A percentile compares a stretch with the other conserved stretches of the same genome.
Conservation (phyloP, 2,797 vertebrate species). For the Dermochelys coriacea region DNA sequence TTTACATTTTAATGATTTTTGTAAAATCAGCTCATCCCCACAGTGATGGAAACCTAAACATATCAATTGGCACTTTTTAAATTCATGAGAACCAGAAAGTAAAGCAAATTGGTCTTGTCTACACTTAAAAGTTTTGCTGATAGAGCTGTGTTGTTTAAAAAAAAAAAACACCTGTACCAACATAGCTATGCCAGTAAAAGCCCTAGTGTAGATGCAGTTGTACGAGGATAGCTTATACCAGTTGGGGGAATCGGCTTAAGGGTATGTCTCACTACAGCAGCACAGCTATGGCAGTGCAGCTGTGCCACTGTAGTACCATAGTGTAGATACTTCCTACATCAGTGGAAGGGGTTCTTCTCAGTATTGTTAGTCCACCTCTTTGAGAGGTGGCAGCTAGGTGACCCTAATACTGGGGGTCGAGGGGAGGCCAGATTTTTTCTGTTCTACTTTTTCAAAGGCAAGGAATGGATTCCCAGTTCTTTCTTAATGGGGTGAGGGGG, state of each 20-base stretch:
- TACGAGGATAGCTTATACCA: neutral
- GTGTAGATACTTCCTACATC: neutral
- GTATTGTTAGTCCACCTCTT: neutral
- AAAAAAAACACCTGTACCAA: neutral
- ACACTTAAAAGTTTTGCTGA: neutral
- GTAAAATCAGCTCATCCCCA: neutral
- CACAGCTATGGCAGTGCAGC: neutral
- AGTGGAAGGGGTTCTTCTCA: neutral
- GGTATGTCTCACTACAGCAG: neutral
- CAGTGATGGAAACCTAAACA: neutral
- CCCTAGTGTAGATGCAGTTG: neutral
- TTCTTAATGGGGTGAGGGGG: neutral
- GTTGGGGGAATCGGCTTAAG: neutral
- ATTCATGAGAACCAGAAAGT: neutral
- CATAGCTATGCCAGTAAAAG: neutral
- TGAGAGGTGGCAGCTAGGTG: neutral
- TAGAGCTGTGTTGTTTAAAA: neutral
- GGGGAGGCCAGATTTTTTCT: neutral
- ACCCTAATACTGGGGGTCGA: constrained; percentile 8
- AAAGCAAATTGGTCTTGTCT: neutral
- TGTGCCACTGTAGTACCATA: too few species aligned
- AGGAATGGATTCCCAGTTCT: neutral
- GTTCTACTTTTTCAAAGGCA: neutral
- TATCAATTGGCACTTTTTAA: neutral
- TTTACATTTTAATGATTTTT: neutral